Base-by-base conservation (phyloP, 2,113 vertebrate species). In the Vanacampus margaritifer region DNA sequence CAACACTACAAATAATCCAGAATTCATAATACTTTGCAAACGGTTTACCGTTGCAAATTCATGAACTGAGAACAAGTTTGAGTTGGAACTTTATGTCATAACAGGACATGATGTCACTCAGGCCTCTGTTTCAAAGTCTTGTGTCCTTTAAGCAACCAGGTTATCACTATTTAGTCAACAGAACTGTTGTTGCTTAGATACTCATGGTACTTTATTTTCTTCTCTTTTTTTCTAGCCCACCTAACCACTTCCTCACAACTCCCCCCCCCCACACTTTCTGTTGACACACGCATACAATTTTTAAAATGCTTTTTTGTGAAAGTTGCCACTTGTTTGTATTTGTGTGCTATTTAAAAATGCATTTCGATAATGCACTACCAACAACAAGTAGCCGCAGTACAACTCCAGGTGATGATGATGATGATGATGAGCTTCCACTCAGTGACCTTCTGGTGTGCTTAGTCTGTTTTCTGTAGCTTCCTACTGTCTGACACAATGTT, bases 31-130 rank as follows among this genome's bases (percentile, higher is more conserved):
- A 71, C 67, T 67, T 36, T 72, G 83, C 73, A 65, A 71, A 73
- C 41, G 65, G 28, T 80, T 67, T 76, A 71, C 76, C 83, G 82
- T 79, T 51, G 10, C 21, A 51, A 60, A 7, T 32, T n/a, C n/a
- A 24, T 32, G 54, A 6, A 9, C 53, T 69, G 68, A 66, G 73
- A 6, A 13, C 53, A 45, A 43, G 76, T 81, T 67, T 17, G 9
- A 84, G 80, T 78, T 76, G 86, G 84, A 81, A 64, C 45, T 24
- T 61, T 72, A 50, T 82, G 83, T 87, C 86, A 86, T 80, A 82
- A 82, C 85, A 87, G 87, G 86, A 88, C 81, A 67, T 84, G n/a
- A 89, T 84, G 75, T 85, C 82, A 86, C 39, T 14, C 16, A 43
- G 39, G 37, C 17, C 56, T 19, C 14, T 26, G 17, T 45, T 66